A percentile compares a stretch with the other conserved stretches of the same genome.
Evolutionary conservation across 2,888 invertebrate genomes (phyloP).

Genomic region (Leptinotarsa juncta): DNA sequence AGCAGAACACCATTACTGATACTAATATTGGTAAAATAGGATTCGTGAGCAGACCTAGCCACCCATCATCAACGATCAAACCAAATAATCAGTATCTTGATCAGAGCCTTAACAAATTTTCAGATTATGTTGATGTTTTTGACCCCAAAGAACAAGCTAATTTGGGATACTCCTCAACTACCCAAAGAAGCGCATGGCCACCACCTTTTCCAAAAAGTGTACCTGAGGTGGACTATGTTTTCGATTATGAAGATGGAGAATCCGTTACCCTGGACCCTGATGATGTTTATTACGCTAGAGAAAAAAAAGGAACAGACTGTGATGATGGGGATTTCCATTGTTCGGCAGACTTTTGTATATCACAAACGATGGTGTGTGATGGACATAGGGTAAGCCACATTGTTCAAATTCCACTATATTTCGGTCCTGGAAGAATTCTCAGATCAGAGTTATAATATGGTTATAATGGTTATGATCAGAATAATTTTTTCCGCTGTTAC

Average conservation of each 20-base stretch:
- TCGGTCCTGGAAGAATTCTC: background rate
- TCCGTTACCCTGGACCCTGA: constrained; percentile 52
- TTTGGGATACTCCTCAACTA: constrained; percentile 38
- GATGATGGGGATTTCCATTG: constrained; percentile 67
- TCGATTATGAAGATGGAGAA: constrained; percentile 58
- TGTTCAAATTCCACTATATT: background rate
- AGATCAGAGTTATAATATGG: background rate
- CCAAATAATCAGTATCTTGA: background rate
- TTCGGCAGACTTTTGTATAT: constrained; percentile 66
- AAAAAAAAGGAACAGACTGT: constrained; percentile 43
- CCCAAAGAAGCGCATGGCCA: constrained; percentile 51
- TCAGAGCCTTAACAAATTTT: background rate
- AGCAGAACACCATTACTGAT: constrained; percentile 5
- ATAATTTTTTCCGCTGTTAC: no score
- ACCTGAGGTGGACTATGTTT: constrained; percentile 61
- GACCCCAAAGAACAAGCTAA: constrained; percentile 39
- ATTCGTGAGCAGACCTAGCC: constrained; percentile 29
- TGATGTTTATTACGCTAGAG: constrained; percentile 44
- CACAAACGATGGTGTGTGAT: constrained; percentile 70
- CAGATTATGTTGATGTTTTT: constrained; percentile 49
- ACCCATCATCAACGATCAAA: background rate
- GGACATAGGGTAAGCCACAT: constrained; percentile 66
- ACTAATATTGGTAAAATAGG: constrained; percentile 34
- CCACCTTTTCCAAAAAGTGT: constrained; percentile 58
- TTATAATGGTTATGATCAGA: no score